Evolutionary conservation across 2,888 invertebrate species (phyloP).

Genomic region (Agrilus cyanescens): DNA sequence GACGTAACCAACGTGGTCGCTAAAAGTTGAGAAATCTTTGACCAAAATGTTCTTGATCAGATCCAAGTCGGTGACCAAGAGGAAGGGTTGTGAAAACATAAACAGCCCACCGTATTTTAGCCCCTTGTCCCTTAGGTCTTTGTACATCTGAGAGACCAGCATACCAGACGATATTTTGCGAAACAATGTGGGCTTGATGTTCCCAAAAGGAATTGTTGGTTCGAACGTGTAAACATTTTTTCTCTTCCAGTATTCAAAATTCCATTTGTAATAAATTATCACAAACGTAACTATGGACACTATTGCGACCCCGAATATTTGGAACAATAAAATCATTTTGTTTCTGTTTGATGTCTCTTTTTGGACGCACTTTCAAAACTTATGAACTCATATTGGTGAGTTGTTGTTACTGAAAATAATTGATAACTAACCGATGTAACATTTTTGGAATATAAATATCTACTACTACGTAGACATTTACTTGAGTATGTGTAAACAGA

Average conservation of each 20-base stretch:
- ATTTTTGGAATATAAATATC: too few relatives aligned
- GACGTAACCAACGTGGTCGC: slow-evolving; percentile 22
- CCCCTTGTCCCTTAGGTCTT: neutral
- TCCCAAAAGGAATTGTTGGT: slow-evolving; percentile 3
- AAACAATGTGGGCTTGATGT: slow-evolving; percentile 1
- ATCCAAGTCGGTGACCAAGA: slow-evolving; percentile 26
- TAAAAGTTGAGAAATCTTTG: slow-evolving; percentile 2
- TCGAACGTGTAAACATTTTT: neutral
- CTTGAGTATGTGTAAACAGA: too few relatives aligned
- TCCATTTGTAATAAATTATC: too few relatives aligned
- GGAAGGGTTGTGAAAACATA: slow-evolving; percentile 6
- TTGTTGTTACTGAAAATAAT: too few relatives aligned
- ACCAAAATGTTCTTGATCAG: slow-evolving; percentile 19
- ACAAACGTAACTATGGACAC: too few relatives aligned
- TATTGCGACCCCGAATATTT: too few relatives aligned
- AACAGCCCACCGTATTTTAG: slow-evolving; percentile 3
- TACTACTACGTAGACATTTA: too few relatives aligned
- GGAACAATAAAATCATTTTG: too few relatives aligned
- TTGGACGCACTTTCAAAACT: too few relatives aligned
- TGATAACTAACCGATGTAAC: too few relatives aligned
- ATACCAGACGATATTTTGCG: neutral
- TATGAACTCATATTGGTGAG: too few relatives aligned
- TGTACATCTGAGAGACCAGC: neutral
- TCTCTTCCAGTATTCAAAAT: neutral
- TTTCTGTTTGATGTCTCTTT: too few relatives aligned